These are phyloP conservation scores for Calvadosia cruxmelitensis DNA, from an alignment of 30 jellyfish, hydroid and myxozoan species.

Conservation along the genomic window DNA sequence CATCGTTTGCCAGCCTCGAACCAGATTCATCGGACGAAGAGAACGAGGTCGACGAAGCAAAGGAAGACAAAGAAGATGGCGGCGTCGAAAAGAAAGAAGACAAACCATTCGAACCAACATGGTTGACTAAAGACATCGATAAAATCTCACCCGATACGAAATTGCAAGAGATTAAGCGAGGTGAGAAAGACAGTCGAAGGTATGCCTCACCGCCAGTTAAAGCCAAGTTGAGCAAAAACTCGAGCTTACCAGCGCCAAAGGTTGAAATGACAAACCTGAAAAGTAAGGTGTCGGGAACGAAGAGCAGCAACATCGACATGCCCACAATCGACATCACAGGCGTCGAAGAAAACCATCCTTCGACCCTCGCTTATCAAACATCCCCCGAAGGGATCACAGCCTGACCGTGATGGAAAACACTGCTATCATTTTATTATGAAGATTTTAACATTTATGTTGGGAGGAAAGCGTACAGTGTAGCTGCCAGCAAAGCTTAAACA, in stretches of 20 bases:
- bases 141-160: not conserved
- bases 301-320: not conserved
- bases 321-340: not conserved
- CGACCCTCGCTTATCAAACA: too few relatives aligned
- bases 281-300: not conserved
- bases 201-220: not conserved
- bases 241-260: not conserved
- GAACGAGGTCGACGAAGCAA: slow-evolving; percentile 31
- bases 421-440: too few relatives aligned
- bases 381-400: too few relatives aligned
- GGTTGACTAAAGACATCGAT: not conserved
- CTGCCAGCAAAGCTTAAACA: too few relatives aligned
- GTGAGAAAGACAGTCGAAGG: not conserved
- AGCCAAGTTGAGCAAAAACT: too few relatives aligned
- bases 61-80: slow-evolving; percentile 8
- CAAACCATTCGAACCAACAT: not conserved
- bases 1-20: slow-evolving; percentile 79
- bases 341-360: not conserved
- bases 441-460: too few relatives aligned
- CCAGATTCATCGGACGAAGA: slow-evolving; percentile 3
- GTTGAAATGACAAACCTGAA: not conserved
- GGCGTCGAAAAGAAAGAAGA: not conserved
- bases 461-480: too few relatives aligned
- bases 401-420: too few relatives aligned
- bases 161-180: too few relatives aligned